Evolutionary conservation across 2,797 vertebrate genomes (phyloP).

Genomic region (Ptychobarbus kaznakovi): DNA sequence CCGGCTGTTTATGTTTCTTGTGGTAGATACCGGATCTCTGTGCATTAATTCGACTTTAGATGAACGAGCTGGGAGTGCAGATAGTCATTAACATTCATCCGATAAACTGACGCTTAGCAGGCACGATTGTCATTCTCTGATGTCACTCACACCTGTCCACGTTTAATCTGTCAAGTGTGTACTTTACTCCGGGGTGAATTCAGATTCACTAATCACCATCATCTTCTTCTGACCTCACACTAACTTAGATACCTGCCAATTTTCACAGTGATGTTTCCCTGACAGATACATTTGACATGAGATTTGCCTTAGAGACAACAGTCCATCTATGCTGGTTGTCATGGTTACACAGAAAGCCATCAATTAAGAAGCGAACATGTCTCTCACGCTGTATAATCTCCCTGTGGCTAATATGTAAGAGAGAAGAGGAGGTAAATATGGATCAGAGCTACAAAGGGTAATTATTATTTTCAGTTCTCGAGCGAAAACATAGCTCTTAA

Average conservation of each 20-base stretch:
- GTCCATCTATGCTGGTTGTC: slow-evolving; percentile 58
- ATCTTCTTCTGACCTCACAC: slow-evolving; percentile 8
- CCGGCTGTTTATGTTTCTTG: too few species aligned
- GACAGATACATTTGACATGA: slow-evolving; percentile 50
- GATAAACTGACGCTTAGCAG: not conserved
- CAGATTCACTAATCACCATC: slow-evolving; percentile 25
- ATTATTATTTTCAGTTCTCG: slow-evolving; percentile 9
- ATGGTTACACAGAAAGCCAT: slow-evolving; percentile 63
- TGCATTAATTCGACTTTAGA: not conserved
- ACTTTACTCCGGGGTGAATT: not conserved
- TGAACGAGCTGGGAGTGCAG: not conserved
- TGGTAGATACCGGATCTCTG: not conserved
- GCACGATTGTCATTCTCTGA: not conserved
- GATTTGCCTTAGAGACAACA: slow-evolving; percentile 53
- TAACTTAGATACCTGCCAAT: not conserved
- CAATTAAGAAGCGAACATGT: slow-evolving; percentile 59
- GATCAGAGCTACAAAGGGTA: not conserved
- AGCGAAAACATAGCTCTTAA: not conserved
- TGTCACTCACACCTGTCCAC: slow-evolving; percentile 8
- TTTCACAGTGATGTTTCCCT: slow-evolving; percentile 24
- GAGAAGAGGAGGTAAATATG: slow-evolving; percentile 19
- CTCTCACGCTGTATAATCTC: slow-evolving; percentile 36
- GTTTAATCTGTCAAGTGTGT: not conserved
- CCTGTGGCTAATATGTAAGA: slow-evolving; percentile 25
- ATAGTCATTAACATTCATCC: not conserved